phyloP scores from a whole-genome alignment of 2,888 invertebrate genomes.

The Leuctra nigra region DNA sequence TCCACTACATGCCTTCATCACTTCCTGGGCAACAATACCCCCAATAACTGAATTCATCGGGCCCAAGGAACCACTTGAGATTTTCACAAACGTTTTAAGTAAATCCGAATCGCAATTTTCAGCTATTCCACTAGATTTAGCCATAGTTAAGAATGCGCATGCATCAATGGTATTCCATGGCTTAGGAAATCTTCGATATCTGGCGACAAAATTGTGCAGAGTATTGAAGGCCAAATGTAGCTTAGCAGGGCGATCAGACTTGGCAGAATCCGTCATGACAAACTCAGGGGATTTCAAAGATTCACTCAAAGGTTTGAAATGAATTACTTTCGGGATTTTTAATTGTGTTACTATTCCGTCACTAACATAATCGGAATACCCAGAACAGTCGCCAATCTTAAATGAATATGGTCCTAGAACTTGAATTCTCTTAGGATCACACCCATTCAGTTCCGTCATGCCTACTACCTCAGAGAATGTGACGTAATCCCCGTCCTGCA shows the following conservation, averaged over 20 bases:
- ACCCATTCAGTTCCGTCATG: conserved; percentile 89
- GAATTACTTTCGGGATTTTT: conserved; percentile 81
- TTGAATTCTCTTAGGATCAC: conserved; percentile 83
- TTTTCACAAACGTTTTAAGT: conserved; percentile 71
- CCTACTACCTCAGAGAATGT: conserved; percentile 95
- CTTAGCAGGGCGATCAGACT: conserved; percentile 85
- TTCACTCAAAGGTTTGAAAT: conserved; percentile 74
- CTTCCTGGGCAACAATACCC: conserved; percentile 96
- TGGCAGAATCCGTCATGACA: conserved; percentile 84
- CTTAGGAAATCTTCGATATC: conserved; percentile 58
- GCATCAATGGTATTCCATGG: conserved; percentile 75
- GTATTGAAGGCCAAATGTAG: conserved; percentile 82
- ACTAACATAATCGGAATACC: conserved; percentile 68
- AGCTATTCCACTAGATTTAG: conserved; percentile 50
- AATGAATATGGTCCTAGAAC: conserved; percentile 94
- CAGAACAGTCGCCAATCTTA: conserved; percentile 87
- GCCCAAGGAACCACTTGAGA: conserved; percentile 69
- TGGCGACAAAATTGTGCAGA: conserved; percentile 61
- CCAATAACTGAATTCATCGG: conserved; percentile 94
- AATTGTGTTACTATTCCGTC: conserved; percentile 95
- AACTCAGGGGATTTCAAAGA: conserved; percentile 76
- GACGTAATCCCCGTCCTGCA: conserved; percentile 95
- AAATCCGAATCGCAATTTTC: conserved; percentile 61
- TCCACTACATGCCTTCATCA: conserved; percentile 94
- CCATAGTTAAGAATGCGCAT: conserved; percentile 56